Conservation (phyloP, 37 sponge, comb jelly and placozoan genomes). For the Aphrocallistes beatrix region DNA sequence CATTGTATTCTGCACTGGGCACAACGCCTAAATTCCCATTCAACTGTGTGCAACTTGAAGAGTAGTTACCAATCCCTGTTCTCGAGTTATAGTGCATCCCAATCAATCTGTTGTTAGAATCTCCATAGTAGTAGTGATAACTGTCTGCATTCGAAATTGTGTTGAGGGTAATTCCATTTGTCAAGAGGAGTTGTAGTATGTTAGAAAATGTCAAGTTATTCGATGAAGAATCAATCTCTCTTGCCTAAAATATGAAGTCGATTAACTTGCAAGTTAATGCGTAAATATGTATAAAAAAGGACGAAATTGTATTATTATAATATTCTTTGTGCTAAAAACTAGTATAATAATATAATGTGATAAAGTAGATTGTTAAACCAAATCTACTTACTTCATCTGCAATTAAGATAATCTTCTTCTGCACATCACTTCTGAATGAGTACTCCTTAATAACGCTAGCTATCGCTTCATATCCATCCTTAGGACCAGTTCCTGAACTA, state of each 20-base stretch:
- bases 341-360: no score
- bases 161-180: not conserved
- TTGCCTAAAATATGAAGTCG: not conserved
- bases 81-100: conserved; percentile 1
- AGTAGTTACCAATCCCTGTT: not conserved
- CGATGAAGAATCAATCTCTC: not conserved
- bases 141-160: not conserved
- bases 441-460: not conserved
- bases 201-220: not conserved
- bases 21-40: not conserved
- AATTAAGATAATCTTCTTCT: not conserved
- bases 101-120: not conserved
- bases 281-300: no score
- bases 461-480: not conserved
- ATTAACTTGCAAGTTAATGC: no score
- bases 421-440: not conserved
- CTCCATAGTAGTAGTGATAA: not conserved
- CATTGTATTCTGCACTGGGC: not conserved
- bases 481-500: not conserved
- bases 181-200: not conserved
- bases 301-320: no score
- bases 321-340: no score
- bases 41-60: not conserved
- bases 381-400: not conserved
- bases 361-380: no score